Base-by-base conservation (phyloP, 2,113 vertebrate species). In the Cepphus grylle region DNA sequence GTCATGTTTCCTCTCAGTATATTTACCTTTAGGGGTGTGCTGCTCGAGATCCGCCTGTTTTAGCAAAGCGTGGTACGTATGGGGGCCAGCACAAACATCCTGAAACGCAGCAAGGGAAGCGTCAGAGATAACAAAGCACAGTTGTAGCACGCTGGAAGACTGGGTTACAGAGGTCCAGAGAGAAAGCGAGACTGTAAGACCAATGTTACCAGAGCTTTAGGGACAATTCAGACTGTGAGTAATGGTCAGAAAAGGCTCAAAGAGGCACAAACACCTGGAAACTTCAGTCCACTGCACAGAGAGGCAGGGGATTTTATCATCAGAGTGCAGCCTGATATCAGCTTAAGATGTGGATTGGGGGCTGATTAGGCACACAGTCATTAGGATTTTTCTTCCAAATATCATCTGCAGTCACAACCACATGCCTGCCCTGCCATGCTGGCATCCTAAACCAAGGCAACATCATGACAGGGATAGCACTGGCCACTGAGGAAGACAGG, bases 1-100 rank as follows among this genome's bases (percentile, higher is more conserved):
- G 1, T 19, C 45, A 45, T 0, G 0, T n/a, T 69, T 83, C 27
- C 80, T 66, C 55, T 32, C 22, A 7, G 36, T 59, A 16, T 56
- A 79, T 96, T 98, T 94, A 99, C 99, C 98, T 98, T 97, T 97
- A 22, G 97, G 97, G 8, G 91, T 98, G 83, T 98, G 98, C 29
- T 93, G 93, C 84, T 98, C 93, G 2, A 96, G 93, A 47, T 94
- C 94, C 0, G 97, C 96, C 67, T 98, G 97, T 22, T 91, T 96
- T 52, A 98, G 92, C 92, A 99, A 97, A 90, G 98, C 93, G 14
- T 92, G 98, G 69, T 96, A 93, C 27, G 93, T 40, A 6, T 3
- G 38, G 27, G 98, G 97, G 45, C 97, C 98, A 67, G 85, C 61
- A 36, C 85, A 96, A 49, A 88, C 84, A 55, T 97, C 94, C 98